Percentiles rank a stretch among this genome's conserved stretches.
These are phyloP conservation scores for Synergus umbraculus DNA, from an alignment of 2,888 invertebrate species.

Conservation along the genomic window DNA sequence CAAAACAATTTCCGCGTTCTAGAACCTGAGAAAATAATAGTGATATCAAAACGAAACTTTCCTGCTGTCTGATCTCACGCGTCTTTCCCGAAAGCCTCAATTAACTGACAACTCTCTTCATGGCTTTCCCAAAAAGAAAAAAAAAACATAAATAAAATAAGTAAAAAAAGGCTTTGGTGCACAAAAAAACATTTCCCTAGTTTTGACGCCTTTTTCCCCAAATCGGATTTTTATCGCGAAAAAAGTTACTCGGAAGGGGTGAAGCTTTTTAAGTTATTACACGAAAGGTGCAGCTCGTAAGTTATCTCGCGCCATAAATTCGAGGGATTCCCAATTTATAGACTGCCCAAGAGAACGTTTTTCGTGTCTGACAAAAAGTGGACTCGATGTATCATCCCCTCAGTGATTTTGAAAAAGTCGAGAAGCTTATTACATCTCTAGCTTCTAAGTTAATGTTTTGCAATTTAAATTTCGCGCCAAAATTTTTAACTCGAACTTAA, in stretches of 20 bases:
- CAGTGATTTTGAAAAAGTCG: background rate
- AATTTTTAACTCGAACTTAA: background rate
- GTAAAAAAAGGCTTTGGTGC: background rate
- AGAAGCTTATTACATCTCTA: background rate
- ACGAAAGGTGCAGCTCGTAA: background rate
- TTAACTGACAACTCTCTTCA: too few species aligned
- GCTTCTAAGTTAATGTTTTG: background rate
- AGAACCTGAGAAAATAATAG: background rate
- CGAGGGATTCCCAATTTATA: background rate
- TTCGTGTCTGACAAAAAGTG: background rate
- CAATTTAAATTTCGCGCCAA: background rate
- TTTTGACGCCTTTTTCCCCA: background rate
- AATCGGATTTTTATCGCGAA: background rate
- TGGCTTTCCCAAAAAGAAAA: too few species aligned
- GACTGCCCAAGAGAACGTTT: background rate
- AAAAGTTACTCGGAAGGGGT: background rate
- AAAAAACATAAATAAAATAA: too few species aligned
- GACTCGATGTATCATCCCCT: background rate
- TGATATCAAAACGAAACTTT: background rate
- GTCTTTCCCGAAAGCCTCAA: too few species aligned
- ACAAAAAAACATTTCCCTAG: background rate
- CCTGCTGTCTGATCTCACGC: background rate
- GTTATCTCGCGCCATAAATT: background rate
- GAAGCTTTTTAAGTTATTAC: background rate
- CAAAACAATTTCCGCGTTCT: conserved; percentile 10